phyloP scores from a whole-genome alignment of 2,888 invertebrate species.

The Ligdia adustata region DNA sequence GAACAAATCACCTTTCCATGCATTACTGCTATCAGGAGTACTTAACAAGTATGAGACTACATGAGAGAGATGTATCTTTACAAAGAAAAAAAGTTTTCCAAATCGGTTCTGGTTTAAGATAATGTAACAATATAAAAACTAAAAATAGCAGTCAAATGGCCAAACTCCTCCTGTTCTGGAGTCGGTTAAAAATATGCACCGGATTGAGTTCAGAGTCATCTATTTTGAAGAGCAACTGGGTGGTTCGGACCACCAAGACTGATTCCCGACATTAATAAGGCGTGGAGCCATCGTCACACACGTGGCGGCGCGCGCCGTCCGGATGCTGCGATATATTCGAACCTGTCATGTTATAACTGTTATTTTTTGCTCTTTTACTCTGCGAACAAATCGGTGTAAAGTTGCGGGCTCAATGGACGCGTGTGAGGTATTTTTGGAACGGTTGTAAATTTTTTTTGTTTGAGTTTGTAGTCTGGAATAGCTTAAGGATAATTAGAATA shows the following conservation, averaged over 20 bases:
- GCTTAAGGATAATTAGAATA: too few species aligned
- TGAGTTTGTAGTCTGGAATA: too few species aligned
- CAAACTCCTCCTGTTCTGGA: too few species aligned
- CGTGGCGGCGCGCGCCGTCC: constrained; percentile 56
- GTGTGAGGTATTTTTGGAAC: constrained; percentile 10
- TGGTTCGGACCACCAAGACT: constrained; percentile 51
- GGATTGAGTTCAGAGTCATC: constrained; percentile 13
- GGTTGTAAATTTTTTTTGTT: neutral
- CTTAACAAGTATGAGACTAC: too few species aligned
- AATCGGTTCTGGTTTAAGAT: too few species aligned
- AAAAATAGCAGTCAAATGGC: too few species aligned
- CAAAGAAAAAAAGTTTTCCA: too few species aligned
- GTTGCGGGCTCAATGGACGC: constrained; percentile 5
- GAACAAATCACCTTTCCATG: too few species aligned
- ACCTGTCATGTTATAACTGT: constrained; percentile 41
- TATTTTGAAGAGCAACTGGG: constrained; percentile 44
- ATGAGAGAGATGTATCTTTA: too few species aligned
- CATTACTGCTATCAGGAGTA: too few species aligned
- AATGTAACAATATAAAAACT: too few species aligned
- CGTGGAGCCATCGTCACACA: constrained; percentile 68
- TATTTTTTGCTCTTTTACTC: constrained; percentile 36
- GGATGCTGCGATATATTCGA: constrained; percentile 54
- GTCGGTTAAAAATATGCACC: constrained; percentile 9
- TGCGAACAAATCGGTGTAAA: constrained; percentile 23
- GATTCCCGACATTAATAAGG: constrained; percentile 75